Evolutionary conservation across 2,888 invertebrate genomes (phyloP).

Genomic region (Andrena minutula): DNA sequence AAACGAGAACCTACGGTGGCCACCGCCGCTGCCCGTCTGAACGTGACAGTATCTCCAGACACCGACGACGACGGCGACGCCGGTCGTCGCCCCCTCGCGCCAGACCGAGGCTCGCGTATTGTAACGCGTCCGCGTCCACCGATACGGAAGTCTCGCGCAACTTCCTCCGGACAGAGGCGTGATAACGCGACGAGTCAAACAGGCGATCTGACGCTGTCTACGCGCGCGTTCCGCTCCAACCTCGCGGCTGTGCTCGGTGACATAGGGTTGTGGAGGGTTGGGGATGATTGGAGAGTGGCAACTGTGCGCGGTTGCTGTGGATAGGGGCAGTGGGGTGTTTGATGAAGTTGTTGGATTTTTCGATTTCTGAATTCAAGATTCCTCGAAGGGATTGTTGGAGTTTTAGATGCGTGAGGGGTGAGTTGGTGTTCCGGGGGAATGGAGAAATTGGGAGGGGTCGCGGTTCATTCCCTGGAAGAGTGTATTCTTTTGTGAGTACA

Average conservation of each 20-base stretch:
- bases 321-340: too few species aligned
- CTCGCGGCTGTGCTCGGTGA: background rate
- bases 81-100: constrained; percentile 56
- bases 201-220: constrained; percentile 27
- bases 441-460: too few species aligned
- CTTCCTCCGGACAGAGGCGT: constrained; percentile 44
- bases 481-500: too few species aligned
- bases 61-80: constrained; percentile 77
- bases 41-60: constrained; percentile 81
- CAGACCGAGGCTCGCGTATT: constrained; percentile 48
- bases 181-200: constrained; percentile 43
- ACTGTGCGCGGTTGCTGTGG: too few species aligned
- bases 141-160: constrained; percentile 57
- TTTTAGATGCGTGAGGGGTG: too few species aligned
- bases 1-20: constrained; percentile 15
- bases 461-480: too few species aligned
- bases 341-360: too few species aligned
- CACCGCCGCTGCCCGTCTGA: constrained; percentile 75
- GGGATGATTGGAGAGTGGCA: too few species aligned
- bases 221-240: background rate
- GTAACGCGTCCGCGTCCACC: constrained; percentile 42
- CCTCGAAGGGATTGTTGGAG: too few species aligned
- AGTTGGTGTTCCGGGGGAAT: too few species aligned
- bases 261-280: background rate
- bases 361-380: too few species aligned